Evolutionary conservation across 2,797 vertebrate genomes (phyloP).

Genomic region (Chaetophractus vellerosus): DNA sequence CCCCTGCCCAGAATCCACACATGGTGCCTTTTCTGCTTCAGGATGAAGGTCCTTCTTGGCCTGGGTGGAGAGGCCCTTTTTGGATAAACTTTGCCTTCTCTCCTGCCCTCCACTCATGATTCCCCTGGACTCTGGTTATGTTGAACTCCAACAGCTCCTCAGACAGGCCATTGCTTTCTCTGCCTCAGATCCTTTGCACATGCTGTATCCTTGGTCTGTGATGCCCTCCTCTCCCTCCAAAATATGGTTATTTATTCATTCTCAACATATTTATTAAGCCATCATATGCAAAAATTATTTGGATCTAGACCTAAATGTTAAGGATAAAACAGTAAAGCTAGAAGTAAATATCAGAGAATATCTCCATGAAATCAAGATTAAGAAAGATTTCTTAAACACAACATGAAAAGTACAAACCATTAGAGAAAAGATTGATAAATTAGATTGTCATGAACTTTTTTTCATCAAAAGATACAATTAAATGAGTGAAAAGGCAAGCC

Average conservation of each 20-base stretch:
- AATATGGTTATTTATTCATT: neutral
- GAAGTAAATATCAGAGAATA: neutral
- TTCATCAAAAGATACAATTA: neutral
- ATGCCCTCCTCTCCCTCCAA: neutral
- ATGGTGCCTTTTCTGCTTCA: neutral
- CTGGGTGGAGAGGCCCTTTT: neutral
- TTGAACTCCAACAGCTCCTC: neutral
- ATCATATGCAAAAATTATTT: neutral
- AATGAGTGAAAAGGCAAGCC: conserved; percentile 11
- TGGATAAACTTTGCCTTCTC: neutral
- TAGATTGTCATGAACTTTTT: neutral
- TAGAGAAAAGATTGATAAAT: neutral
- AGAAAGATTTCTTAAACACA: conserved; percentile 10
- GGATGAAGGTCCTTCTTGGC: neutral
- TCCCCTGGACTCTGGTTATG: too few relatives aligned
- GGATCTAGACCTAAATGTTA: neutral
- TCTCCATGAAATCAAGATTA: neutral
- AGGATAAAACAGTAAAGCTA: neutral
- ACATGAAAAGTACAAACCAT: neutral
- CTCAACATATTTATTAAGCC: neutral
- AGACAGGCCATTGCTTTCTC: neutral
- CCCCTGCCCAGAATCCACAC: neutral
- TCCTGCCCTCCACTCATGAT: neutral
- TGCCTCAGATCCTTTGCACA: neutral
- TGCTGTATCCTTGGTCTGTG: neutral